Conservation (phyloP, 2,888 invertebrate genomes). For the Andrena haemorrhoa region DNA sequence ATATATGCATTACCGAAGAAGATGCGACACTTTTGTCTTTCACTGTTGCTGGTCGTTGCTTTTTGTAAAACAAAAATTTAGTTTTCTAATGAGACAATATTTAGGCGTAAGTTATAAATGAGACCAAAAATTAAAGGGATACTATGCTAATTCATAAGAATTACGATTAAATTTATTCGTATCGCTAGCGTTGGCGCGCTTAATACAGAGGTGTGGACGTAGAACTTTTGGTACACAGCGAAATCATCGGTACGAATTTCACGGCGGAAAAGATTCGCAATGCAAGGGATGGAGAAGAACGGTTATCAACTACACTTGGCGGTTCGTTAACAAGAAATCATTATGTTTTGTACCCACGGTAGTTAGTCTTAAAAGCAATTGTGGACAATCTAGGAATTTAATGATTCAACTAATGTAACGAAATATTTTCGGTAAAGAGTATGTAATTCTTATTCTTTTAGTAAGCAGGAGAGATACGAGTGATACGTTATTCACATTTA, state of each 20-base stretch:
- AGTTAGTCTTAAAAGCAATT: constrained; percentile 34
- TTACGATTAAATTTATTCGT: constrained; percentile 71
- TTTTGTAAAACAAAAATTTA: constrained; percentile 64
- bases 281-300: neutral
- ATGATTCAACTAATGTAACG: constrained; percentile 40
- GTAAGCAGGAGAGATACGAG: constrained; percentile 33
- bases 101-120: constrained; percentile 82
- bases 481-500: constrained; percentile 38
- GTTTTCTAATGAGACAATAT: constrained; percentile 83
- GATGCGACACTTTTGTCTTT: neutral
- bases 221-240: constrained; percentile 59
- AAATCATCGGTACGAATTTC: constrained; percentile 47
- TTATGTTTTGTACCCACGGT: constrained; percentile 42
- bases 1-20: too few relatives aligned
- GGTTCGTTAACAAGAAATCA: constrained; percentile 33
- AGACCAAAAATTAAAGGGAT: constrained; percentile 83
- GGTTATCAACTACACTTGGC: constrained; percentile 42
- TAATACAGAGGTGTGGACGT: constrained; percentile 49
- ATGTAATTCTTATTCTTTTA: constrained; percentile 53
- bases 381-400: constrained; percentile 46
- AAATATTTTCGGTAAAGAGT: constrained; percentile 45
- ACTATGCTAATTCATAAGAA: constrained; percentile 75
- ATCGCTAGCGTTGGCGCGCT: constrained; percentile 58
- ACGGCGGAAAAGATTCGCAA: constrained; percentile 19
- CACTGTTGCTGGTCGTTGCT: constrained; percentile 36